Evolutionary conservation across 2,113 vertebrate genomes (phyloP), one percentile per base, ranked within the genome.

Genomic region (Speoplatyrhinus poulsoni): DNA sequence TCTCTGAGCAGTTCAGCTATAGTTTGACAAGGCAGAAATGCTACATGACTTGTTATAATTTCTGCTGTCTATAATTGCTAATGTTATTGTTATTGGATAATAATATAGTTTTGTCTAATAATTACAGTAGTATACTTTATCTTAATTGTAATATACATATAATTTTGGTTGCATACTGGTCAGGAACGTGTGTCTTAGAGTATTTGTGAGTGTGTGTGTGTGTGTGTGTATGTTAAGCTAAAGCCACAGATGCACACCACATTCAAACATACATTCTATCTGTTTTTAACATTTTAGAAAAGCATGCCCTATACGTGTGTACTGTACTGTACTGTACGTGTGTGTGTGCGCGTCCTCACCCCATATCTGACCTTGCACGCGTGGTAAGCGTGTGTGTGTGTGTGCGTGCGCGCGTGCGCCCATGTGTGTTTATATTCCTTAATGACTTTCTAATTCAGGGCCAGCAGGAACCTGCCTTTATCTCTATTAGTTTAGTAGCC

Each of bases 401-500:
- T 63, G 66, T 53, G 60, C 11, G 3, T 56, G 62, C 19, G 54
- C n/a, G 33, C 5, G 33, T 5, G 12, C 57, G 66, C 66, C 49
- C 79, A 69, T 79, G 83, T 85, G 88, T 89, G 86, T 90, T 94
- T 94, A 91, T 90, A 92, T 92, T 94, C 92, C 91, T 92, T 93
- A 94, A 93, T 94, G 92, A 92, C 89, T 92, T 87, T 88, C 88
- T 92, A 90, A 92, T 88, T 91, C 89, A 86, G 90, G 93, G 92
- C 92, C 93, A 92, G 93, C 93, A 92, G 92, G 93, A 94, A 93
- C 91, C 89, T 91, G 91, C 90, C 92, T 93, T 94, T 91, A 93
- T 92, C 94, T 94, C 93, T 93, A 92, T 91, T 89, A 92, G 93
- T 91, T 92, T 90, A 93, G 85, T 89, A 91, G 79, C 87, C 88